Evolutionary conservation across 2,888 invertebrate genomes (phyloP).

Genomic region (Lasioglossum marginatum): DNA sequence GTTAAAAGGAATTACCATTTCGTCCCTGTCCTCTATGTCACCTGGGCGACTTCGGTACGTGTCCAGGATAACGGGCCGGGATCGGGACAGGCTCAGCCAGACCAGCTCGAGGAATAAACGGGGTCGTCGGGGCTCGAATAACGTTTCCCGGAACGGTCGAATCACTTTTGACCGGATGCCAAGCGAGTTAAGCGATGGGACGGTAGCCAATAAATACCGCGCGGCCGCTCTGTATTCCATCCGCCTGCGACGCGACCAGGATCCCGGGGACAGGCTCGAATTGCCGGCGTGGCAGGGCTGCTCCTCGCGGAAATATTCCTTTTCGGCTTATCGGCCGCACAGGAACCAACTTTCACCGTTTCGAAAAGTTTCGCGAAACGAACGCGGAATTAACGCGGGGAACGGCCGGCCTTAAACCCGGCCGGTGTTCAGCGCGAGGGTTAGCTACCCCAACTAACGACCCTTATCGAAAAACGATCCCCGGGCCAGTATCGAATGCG

Average conservation of each 20-base stretch:
- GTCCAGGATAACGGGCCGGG: not conserved
- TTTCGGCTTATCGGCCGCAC: conserved; percentile 3
- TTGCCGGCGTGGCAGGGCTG: not conserved
- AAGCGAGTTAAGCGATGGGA: conserved; percentile 59
- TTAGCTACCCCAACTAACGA: conserved; percentile 39
- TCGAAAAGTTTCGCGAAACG: conserved; percentile 3
- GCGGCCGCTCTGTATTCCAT: conserved; percentile 4
- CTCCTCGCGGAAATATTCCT: conserved; percentile 8
- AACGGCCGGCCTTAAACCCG: not conserved
- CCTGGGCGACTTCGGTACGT: not conserved
- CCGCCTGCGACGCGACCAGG: not conserved
- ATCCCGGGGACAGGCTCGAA: not conserved
- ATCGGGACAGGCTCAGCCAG: not conserved
- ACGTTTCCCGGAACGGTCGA: conserved; percentile 43
- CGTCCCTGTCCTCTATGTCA: not conserved
- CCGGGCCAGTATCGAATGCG: conserved; percentile 36
- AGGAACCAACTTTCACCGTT: not conserved
- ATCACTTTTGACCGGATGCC: conserved; percentile 58
- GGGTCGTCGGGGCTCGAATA: conserved; percentile 43
- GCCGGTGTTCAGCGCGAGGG: not conserved
- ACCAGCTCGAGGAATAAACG: conserved; percentile 18
- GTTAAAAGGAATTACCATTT: not conserved
- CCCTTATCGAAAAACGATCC: conserved; percentile 42
- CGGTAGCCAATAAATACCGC: conserved; percentile 55
- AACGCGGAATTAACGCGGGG: not conserved